Evolutionary conservation across 2,888 invertebrate genomes (phyloP).

Genomic region (Argyresthia goedartella): DNA sequence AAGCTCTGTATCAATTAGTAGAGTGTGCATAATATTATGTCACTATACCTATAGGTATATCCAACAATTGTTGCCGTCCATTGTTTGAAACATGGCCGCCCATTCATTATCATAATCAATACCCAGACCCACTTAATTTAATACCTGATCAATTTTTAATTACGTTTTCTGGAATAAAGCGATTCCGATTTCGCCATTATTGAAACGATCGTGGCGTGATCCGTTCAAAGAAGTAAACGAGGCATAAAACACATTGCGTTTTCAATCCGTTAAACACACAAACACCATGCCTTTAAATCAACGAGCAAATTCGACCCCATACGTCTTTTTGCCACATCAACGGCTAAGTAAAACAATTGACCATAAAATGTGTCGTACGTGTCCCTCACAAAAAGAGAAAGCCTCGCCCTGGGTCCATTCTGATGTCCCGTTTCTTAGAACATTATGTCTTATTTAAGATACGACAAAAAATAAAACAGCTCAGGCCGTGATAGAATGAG

Average conservation of each 20-base stretch:
- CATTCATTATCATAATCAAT: background rate
- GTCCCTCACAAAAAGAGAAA: slow-evolving; percentile 61
- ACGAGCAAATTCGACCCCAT: slow-evolving; percentile 9
- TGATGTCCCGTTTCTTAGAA: slow-evolving; percentile 65
- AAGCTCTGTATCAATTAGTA: too few relatives aligned
- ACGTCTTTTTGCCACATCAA: slow-evolving; percentile 42
- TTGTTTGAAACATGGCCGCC: too few relatives aligned
- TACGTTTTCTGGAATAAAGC: background rate
- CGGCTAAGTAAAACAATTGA: slow-evolving; percentile 60
- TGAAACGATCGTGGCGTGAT: slow-evolving; percentile 11
- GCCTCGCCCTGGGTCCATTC: slow-evolving; percentile 39
- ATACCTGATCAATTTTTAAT: background rate
- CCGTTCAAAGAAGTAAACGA: slow-evolving; percentile 21
- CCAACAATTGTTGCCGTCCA: too few relatives aligned
- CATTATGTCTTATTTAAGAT: slow-evolving; percentile 68
- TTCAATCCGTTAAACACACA: slow-evolving; percentile 22
- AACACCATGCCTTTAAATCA: slow-evolving; percentile 13
- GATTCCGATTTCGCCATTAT: background rate
- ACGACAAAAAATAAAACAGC: slow-evolving; percentile 57
- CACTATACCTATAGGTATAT: too few relatives aligned
- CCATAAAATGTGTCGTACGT: slow-evolving; percentile 62
- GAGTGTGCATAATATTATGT: too few relatives aligned
- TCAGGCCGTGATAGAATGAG: slow-evolving; percentile 49
- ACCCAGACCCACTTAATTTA: too few relatives aligned
- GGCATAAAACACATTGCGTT: slow-evolving; percentile 32